These are phyloP conservation scores for Hylomyscus alleni DNA, from an alignment of 2,797 vertebrate species.

Conservation along the genomic window DNA sequence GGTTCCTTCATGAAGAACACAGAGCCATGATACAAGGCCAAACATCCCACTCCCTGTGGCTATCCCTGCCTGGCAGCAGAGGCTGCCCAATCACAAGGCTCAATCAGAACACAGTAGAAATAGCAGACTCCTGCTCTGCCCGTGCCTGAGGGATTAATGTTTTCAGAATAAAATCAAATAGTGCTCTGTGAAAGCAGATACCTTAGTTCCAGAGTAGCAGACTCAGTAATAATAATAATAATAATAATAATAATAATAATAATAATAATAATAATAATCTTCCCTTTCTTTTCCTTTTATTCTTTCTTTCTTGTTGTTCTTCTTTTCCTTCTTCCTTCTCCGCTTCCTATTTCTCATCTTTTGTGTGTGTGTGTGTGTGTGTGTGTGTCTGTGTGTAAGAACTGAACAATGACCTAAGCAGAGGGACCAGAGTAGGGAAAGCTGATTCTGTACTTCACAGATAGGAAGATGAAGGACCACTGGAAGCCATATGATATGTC, in stretches of 20 bases:
- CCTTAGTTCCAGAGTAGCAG: background rate
- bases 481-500: background rate
- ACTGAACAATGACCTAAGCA: background rate
- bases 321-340: no score
- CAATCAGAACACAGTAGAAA: background rate
- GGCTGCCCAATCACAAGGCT: background rate
- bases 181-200: slow-evolving; percentile 44
- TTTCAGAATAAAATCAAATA: slow-evolving; percentile 63
- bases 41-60: background rate
- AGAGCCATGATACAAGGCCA: background rate
- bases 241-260: no score
- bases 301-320: background rate
- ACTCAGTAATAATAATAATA: background rate
- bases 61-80: background rate
- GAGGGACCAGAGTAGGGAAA: slow-evolving; percentile 26
- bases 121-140: background rate
- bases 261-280: no score
- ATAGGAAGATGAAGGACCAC: background rate
- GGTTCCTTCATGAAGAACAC: background rate
- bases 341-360: background rate
- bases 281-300: background rate
- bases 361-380: no score
- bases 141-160: slow-evolving; percentile 38
- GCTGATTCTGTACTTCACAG: background rate
- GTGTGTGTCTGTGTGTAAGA: background rate